Conservation (phyloP, 64 coral and sea anemone genomes). For the Trachythela sp. region DNA sequence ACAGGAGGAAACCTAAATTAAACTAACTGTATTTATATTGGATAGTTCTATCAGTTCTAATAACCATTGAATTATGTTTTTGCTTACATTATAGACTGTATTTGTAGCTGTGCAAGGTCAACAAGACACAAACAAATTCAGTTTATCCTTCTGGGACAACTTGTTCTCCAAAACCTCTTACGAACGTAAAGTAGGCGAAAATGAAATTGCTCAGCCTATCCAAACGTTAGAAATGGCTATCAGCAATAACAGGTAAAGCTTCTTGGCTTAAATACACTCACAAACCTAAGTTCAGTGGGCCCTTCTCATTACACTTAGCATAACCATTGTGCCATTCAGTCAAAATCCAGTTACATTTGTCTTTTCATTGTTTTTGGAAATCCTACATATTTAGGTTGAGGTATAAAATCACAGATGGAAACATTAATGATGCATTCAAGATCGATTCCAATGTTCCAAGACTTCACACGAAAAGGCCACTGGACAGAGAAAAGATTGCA, state of each 20-base stretch:
- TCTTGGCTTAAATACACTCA: too few relatives aligned
- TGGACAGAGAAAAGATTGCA: constrained; percentile 59
- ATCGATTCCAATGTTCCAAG: constrained; percentile 42
- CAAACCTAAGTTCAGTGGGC: too few relatives aligned
- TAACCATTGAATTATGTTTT: background rate
- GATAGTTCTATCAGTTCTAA: too few relatives aligned
- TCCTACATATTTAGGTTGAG: constrained; percentile 9
- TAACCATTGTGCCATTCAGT: too few relatives aligned
- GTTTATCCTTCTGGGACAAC: constrained; percentile 85
- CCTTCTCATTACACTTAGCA: too few relatives aligned
- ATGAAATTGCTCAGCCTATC: background rate
- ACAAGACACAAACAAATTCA: constrained; percentile 58
- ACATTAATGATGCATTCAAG: constrained; percentile 34
- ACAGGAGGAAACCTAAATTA: too few relatives aligned
- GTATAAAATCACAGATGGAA: constrained; percentile 68
- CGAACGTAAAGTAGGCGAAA: background rate
- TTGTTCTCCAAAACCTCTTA: constrained; percentile 33
- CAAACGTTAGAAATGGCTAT: background rate
- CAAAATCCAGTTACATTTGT: background rate
- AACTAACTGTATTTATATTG: too few relatives aligned
- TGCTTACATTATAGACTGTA: constrained; percentile 41
- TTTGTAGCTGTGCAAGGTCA: constrained; percentile 93
- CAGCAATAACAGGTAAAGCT: background rate
- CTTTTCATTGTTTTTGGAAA: background rate
- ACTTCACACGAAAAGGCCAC: constrained; percentile 33